Percentiles rank a stretch among this genome's conserved stretches.
phyloP scores from a whole-genome alignment of 2,113 vertebrate genomes.

The Gopherus evgoodei region DNA sequence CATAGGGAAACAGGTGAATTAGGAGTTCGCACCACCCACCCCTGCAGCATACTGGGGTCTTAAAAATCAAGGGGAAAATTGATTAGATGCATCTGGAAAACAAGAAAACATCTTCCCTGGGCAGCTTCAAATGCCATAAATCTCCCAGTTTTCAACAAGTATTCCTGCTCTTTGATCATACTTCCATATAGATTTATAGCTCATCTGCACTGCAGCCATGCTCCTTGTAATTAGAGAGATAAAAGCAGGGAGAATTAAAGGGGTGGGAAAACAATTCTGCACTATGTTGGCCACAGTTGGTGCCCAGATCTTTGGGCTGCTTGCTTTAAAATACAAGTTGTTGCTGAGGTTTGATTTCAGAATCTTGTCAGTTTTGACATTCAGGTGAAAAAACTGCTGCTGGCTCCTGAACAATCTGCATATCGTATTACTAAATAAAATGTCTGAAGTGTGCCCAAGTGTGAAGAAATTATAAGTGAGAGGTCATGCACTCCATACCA shows the following conservation, averaged over 20 bases:
- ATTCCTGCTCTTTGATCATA: not conserved
- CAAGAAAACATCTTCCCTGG: not conserved
- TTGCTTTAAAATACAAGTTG: constrained; percentile 51
- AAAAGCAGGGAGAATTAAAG: not conserved
- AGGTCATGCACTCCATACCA: constrained; percentile 54
- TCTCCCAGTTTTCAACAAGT: not conserved
- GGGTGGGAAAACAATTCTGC: constrained; percentile 10
- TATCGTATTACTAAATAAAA: constrained; percentile 76
- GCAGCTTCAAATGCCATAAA: not conserved
- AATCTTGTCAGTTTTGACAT: constrained; percentile 76
- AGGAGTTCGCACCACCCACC: constrained; percentile 44
- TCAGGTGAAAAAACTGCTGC: constrained; percentile 74
- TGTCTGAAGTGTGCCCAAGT: constrained; percentile 70
- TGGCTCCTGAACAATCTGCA: constrained; percentile 78
- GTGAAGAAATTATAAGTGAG: constrained; percentile 80
- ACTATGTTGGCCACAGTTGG: constrained; percentile 40
- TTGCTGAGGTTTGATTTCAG: constrained; percentile 74
- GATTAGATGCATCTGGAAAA: not conserved
- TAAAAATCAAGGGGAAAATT: constrained; percentile 32
- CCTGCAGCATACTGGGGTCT: constrained; percentile 39
- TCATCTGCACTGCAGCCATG: not conserved
- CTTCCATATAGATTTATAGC: not conserved
- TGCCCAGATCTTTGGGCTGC: constrained; percentile 19
- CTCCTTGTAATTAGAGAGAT: not conserved
- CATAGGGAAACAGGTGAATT: constrained; percentile 60